Percentiles rank a stretch among this genome's conserved stretches.
Evolutionary conservation across 2,113 vertebrate species (phyloP).

Genomic region (Mirounga angustirostris): DNA sequence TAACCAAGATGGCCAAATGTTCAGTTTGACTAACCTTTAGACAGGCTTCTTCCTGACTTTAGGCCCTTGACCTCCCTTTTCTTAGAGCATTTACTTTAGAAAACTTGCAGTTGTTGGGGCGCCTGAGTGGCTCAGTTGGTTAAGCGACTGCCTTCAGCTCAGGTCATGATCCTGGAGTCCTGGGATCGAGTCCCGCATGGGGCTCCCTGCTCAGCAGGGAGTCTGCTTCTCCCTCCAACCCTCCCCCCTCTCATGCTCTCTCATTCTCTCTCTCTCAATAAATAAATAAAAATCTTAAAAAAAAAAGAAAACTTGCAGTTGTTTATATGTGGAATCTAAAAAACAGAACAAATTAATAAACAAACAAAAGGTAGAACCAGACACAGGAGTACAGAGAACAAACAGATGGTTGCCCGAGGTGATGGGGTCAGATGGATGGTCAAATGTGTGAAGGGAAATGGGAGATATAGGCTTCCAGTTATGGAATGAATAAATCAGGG

Average conservation of each 20-base stretch:
- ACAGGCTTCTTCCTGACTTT: neutral
- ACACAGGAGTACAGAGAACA: neutral
- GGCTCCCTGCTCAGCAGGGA: no score
- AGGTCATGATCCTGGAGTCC: no score
- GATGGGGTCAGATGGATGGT: neutral
- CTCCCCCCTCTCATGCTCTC: no score
- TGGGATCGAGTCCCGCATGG: no score
- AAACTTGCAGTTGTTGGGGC: neutral
- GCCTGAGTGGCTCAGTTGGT: no score
- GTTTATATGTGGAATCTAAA: neutral
- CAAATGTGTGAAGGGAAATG: neutral
- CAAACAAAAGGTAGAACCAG: neutral
- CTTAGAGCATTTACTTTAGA: neutral
- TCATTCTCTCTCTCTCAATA: no score
- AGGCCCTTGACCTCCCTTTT: neutral
- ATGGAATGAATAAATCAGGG: neutral
- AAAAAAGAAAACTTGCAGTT: neutral
- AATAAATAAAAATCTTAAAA: no score
- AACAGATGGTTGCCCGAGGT: neutral
- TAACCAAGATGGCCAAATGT: accelerated
- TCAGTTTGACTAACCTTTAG: neutral
- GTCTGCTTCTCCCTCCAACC: no score
- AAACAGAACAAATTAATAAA: neutral
- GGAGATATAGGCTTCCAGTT: neutral
- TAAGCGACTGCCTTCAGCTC: no score